phyloP scores from a whole-genome alignment of 2,888 invertebrate species.

The Drosophila lutescens region DNA sequence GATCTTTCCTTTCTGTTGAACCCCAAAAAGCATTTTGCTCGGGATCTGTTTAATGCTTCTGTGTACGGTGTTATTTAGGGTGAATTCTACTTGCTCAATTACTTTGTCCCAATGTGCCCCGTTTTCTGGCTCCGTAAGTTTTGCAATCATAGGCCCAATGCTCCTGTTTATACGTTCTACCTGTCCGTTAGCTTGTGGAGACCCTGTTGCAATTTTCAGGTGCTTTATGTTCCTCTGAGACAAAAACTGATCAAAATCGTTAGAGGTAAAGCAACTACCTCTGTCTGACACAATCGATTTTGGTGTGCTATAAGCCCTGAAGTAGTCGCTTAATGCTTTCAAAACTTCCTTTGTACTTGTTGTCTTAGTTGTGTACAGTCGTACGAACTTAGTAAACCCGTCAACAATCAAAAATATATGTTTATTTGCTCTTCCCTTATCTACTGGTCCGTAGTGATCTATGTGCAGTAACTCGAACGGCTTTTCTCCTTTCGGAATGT shows the following conservation, averaged over 20 bases:
- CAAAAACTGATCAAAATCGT: neutral
- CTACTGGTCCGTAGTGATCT: no score
- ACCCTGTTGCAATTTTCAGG: no score
- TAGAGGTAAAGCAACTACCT: neutral
- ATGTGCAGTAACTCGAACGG: no score
- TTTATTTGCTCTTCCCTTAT: no score
- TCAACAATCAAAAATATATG: no score
- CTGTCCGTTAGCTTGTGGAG: neutral
- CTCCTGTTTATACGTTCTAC: neutral
- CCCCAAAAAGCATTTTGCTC: no score
- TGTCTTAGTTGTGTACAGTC: slow-evolving; percentile 1
- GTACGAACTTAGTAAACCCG: neutral
- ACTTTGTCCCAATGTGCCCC: neutral
- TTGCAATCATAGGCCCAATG: neutral
- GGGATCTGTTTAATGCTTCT: no score
- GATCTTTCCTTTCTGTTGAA: neutral
- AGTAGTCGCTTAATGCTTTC: neutral
- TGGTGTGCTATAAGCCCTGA: neutral
- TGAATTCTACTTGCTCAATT: neutral
- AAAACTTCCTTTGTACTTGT: neutral
- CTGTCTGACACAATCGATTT: neutral
- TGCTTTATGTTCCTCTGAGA: neutral
- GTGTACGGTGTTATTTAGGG: no score
- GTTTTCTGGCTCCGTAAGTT: neutral
- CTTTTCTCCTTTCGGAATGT: slow-evolving; percentile 1